Percentiles rank a stretch among this genome's conserved stretches.
Conservation (phyloP, 1,140 invertebrate species). For the Andricus grossulariae region DNA sequence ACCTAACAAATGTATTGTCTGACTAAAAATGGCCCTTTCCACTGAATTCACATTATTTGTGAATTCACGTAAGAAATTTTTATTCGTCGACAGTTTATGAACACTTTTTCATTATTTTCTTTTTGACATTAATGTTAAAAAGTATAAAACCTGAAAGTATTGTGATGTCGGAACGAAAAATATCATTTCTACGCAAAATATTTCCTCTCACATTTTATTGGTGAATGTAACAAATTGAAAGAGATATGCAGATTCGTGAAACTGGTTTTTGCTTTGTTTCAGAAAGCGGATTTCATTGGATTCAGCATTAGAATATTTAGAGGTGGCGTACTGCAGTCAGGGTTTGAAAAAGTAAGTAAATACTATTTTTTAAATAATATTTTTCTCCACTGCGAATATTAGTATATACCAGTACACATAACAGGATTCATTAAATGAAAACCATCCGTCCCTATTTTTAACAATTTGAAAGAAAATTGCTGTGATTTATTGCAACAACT, state of each 20-base stretch:
- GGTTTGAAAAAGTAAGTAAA: constrained; percentile 22
- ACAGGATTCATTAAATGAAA: neutral
- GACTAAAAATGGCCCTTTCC: neutral
- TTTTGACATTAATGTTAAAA: too few relatives aligned
- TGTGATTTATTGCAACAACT: constrained; percentile 1
- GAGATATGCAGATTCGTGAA: neutral
- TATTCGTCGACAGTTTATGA: too few relatives aligned
- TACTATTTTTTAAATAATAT: neutral
- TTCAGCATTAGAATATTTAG: constrained; percentile 16
- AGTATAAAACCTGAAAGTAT: too few relatives aligned
- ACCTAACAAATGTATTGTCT: neutral
- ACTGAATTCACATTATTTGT: neutral
- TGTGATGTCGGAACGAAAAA: too few relatives aligned
- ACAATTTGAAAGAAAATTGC: neutral
- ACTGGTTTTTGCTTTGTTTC: constrained; percentile 4
- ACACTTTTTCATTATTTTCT: too few relatives aligned
- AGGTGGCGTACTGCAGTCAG: constrained; percentile 15
- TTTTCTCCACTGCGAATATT: neutral
- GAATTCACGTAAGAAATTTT: too few relatives aligned
- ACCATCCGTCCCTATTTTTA: neutral
- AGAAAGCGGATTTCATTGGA: constrained; percentile 15
- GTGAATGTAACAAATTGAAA: neutral
- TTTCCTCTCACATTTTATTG: neutral
- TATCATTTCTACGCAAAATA: too few relatives aligned
- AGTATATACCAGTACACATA: too few relatives aligned